Base-by-base conservation (phyloP, 2,888 invertebrate genomes). In the Xestia xanthographa region DNA sequence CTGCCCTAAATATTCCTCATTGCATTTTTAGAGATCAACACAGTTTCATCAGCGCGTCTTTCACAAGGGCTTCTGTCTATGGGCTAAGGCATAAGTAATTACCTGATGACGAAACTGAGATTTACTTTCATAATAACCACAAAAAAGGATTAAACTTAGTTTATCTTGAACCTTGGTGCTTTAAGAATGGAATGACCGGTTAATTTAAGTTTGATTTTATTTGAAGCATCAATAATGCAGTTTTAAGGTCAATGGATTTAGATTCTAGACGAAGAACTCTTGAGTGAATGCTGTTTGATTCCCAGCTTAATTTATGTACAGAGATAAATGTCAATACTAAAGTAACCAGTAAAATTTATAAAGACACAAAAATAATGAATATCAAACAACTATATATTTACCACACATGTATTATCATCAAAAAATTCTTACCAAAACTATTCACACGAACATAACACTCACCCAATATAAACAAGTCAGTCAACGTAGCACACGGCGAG, bases 31-130 rank as follows among this genome's bases (percentile, higher is more conserved):
- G 70, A 74, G 84, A 84, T 75, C 82, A 69, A n/a, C 43, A 70
- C 5, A 72, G 80, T 84, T 86, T 84, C 87, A 66, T 53, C 75
- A 84, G 11, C 53, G 12, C 41, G 29, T 80, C 60, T 86, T 88
- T 66, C 89, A 77, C 85, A 85, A 88, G 78, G 82, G 79, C 70
- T 82, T 65, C 22, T 77, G 69, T 75, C 62, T 72, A 34, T 66
- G 66, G 65, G 72, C 56, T 68, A 80, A 86, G 87, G 78, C 80
- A 84, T 78, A 68, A 80, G 82, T 84, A 89, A 89, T 89, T 84
- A 89, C 11, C 60, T n/a, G 65, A 34, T 89, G 83, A 50, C 67
- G 84, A 82, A 84, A 89, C 74, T 11, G 66, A 67, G 38, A 62
- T 56, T 76, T 43, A 50, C 72, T 87, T 82, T 81, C 81, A 76